phyloP scores from a whole-genome alignment of 2,113 vertebrate species.

The Sterna hirundo region DNA sequence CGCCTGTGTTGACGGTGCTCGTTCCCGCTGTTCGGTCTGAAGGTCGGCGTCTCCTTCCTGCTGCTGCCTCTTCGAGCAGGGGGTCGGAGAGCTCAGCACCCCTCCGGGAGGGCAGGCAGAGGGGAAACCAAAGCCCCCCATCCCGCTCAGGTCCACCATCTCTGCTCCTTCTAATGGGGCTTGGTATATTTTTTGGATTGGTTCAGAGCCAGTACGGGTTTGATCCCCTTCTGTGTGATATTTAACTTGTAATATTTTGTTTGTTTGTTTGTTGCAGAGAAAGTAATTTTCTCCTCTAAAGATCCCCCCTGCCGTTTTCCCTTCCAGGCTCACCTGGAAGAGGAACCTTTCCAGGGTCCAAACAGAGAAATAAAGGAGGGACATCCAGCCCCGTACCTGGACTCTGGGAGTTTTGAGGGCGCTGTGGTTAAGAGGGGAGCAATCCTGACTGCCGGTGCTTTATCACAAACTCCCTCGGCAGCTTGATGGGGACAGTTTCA shows the following conservation, averaged over 20 bases:
- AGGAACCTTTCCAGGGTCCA: background rate
- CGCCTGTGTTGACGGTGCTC: accelerated
- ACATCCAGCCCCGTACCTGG: accelerated
- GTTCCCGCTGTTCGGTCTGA: background rate
- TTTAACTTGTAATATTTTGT: background rate
- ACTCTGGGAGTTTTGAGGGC: background rate
- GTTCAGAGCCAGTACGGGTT: background rate
- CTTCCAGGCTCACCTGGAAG: too few species aligned
- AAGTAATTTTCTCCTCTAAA: background rate
- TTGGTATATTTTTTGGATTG: background rate
- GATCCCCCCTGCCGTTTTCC: background rate
- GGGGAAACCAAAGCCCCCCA: background rate
- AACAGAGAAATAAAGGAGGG: background rate
- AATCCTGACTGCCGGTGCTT: background rate
- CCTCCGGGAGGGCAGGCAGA: background rate
- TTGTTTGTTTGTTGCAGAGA: background rate
- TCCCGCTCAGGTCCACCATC: accelerated
- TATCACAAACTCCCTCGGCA: background rate
- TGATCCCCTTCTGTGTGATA: background rate
- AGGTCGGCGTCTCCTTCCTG: background rate
- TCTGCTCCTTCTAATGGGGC: background rate
- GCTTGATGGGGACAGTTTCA: background rate
- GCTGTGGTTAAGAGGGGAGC: background rate
- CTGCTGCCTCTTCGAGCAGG: background rate
- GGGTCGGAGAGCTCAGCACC: background rate